Base-by-base conservation (phyloP, 1,140 invertebrate species). In the Cyclina sinensis region DNA sequence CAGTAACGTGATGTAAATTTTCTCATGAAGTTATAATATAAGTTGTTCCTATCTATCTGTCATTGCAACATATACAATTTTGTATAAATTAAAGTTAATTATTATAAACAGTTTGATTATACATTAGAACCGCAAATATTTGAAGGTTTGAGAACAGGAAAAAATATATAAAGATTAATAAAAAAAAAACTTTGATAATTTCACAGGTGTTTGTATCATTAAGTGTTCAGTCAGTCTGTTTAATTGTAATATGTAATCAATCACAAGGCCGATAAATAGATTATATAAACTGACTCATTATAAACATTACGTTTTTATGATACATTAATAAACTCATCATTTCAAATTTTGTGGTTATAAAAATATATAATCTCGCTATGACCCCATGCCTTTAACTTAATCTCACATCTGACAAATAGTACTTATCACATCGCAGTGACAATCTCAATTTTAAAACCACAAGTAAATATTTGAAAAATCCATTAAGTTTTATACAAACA, bases 391-490 rank as follows among this genome's bases (percentile, higher is more conserved):
- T 48, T 43, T 30, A 32, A 27, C 73, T 46, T 76, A 76, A 76
- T 76, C 73, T 76, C 1, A 76, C 32, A 76, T 76, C 73, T 76
- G 73, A 46, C 46, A 76, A 76, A 70, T 70, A 76, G 9, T 48
- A 16, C n/a, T 11, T n/a, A 76, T 46, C 5, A 51, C 4, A 76
- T 43, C 24, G 2, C 24, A 48, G 39, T 76, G 46, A 51, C 73
- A 76, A 76, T 76, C 46, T 51, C 24, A 1, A 27, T 30, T 43
- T 48, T 76, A 48, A 76, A 70, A 76, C 46, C 73, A 27, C 73
- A 46, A 76, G 73, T 48, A 46, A 76, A 76, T 76, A 76, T 76
- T 76, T 76, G 73, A 76, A 48, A 76, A 48, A 24, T 48, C 73
- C 73, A 76, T 51, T 76, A 51, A 46, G 32, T 70, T 70, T 37